These are phyloP conservation scores for Rotaria magnacalcarata DNA, from an alignment of 2,888 invertebrate species.

Conservation along the genomic window DNA sequence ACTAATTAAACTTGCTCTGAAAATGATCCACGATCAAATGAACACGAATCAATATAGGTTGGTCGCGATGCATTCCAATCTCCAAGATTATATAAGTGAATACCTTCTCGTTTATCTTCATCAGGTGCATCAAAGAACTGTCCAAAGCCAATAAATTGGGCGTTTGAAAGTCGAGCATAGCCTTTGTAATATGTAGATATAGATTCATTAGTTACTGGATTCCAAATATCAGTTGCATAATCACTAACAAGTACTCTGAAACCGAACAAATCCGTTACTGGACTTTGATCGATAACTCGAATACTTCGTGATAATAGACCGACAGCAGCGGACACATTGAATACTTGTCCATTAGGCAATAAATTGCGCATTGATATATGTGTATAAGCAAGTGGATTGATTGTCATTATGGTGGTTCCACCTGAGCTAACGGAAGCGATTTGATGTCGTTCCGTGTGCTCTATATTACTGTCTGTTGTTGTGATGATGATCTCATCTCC, in stretches of 20 bases:
- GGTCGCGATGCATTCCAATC: slow-evolving; percentile 49
- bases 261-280: slow-evolving; percentile 49
- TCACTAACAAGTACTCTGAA: slow-evolving; percentile 51
- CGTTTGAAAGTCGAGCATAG: slow-evolving; percentile 52
- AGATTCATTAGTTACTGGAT: slow-evolving; percentile 27
- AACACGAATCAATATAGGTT: slow-evolving; percentile 50
- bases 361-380: slow-evolving; percentile 49
- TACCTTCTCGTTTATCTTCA: slow-evolving; percentile 52
- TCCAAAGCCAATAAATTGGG: slow-evolving; percentile 52
- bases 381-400: slow-evolving; percentile 49
- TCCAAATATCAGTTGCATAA: slow-evolving; percentile 42
- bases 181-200: slow-evolving; percentile 48
- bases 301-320: slow-evolving; percentile 42
- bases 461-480: slow-evolving; percentile 50
- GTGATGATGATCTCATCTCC: slow-evolving; percentile 52
- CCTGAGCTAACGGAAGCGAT: slow-evolving; percentile 49
- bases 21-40: slow-evolving; percentile 52
- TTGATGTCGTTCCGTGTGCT: slow-evolving; percentile 51
- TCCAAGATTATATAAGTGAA: slow-evolving; percentile 51
- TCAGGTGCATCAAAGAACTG: slow-evolving; percentile 52
- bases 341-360: slow-evolving; percentile 41
- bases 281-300: slow-evolving; percentile 38
- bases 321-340: slow-evolving; percentile 34
- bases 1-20: background rate
- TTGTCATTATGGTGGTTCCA: slow-evolving; percentile 49